phyloP scores from a whole-genome alignment of 2,888 invertebrate genomes.

The Chloroclystis v-ata region DNA sequence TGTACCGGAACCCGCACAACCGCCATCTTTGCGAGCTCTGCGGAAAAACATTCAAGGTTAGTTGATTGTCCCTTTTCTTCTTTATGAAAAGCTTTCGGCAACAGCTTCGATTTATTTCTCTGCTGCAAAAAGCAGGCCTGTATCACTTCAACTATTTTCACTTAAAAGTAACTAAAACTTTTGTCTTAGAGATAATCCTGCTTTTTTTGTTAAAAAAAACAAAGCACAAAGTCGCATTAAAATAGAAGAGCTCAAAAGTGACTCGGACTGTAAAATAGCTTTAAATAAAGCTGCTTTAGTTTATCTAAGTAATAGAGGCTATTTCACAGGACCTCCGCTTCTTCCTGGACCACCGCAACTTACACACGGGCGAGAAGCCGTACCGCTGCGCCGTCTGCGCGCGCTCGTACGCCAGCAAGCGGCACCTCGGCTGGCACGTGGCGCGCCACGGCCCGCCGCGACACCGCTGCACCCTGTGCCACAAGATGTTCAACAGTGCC shows the following conservation, averaged over 20 bases:
- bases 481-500: neutral
- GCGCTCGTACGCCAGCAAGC: conserved; percentile 1
- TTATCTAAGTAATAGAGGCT: neutral
- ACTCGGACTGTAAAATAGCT: no score
- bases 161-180: no score
- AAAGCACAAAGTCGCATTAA: no score
- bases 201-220: no score
- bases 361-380: neutral
- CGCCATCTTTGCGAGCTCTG: conserved; percentile 11
- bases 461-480: neutral
- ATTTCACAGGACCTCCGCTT: neutral
- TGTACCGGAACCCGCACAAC: conserved; percentile 13
- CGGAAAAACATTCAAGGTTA: conserved; percentile 15
- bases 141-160: no score
- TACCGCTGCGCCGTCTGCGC: neutral
- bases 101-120: no score
- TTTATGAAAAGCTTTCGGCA: no score
- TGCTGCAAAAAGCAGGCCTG: no score
- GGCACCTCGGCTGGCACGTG: neutral
- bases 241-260: no score
- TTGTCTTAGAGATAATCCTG: no score
- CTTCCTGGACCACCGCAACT: conserved; percentile 3
- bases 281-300: no score
- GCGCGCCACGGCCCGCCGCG: neutral
- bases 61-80: neutral